These are phyloP conservation scores for Nannobrachium achirus DNA, from an alignment of 2,113 vertebrate genomes.

Conservation along the genomic window DNA sequence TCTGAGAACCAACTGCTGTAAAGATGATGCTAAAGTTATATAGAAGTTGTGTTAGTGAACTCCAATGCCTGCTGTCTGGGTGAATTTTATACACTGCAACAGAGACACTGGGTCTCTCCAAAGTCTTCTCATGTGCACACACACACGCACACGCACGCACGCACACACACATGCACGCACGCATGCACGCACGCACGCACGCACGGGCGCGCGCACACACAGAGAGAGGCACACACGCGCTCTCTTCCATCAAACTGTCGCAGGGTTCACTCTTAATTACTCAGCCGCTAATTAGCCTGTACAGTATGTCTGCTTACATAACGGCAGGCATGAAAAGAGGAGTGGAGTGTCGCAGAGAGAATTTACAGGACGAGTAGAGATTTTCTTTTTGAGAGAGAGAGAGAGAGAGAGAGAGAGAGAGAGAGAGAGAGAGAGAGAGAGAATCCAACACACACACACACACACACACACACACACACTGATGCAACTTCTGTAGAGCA, in stretches of 20 bases:
- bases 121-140: not conserved
- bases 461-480: constrained; percentile 26
- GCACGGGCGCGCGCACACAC: too few relatives aligned
- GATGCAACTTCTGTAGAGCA: constrained; percentile 68
- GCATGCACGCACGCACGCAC: not conserved
- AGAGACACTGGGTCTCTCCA: not conserved
- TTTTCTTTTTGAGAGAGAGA: constrained; percentile 35
- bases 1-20: too few relatives aligned
- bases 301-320: constrained; percentile 55
- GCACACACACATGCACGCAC: not conserved
- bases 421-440: constrained; percentile 38
- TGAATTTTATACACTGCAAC: not conserved
- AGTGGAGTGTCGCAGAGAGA: constrained; percentile 41
- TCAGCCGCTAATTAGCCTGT: constrained; percentile 66
- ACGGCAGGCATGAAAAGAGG: constrained; percentile 54
- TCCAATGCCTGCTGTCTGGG: too few relatives aligned
- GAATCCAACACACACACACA: constrained; percentile 22
- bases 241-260: constrained; percentile 54
- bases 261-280: constrained; percentile 66
- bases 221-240: too few relatives aligned
- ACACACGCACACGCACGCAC: not conserved
- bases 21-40: too few relatives aligned
- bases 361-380: constrained; percentile 41
- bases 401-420: constrained; percentile 37
- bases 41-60: too few relatives aligned